phyloP scores from a whole-genome alignment of 2,113 vertebrate species.

The Eulemur rufifrons region DNA sequence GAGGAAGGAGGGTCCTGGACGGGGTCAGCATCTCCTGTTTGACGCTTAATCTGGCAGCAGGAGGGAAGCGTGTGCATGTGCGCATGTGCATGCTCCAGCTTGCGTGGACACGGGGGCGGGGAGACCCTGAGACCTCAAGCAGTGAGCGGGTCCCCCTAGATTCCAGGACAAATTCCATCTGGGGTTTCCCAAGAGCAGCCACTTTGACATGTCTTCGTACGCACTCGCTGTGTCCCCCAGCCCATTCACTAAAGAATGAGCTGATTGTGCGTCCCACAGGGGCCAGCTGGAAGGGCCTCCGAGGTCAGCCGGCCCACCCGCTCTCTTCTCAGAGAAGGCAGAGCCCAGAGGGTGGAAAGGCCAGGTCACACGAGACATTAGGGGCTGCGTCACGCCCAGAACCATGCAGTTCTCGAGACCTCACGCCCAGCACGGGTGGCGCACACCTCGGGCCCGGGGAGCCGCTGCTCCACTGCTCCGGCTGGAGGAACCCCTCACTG shows the following conservation, averaged over 20 bases:
- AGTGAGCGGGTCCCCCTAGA: background rate
- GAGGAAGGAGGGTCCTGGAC: background rate
- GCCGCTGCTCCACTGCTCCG: rapidly evolving
- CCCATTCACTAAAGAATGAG: constrained; percentile 40
- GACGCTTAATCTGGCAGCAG: background rate
- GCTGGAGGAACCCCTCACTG: background rate
- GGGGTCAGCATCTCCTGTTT: background rate
- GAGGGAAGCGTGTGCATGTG: background rate
- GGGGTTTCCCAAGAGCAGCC: constrained; percentile 28
- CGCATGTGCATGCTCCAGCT: background rate
- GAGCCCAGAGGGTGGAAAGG: background rate
- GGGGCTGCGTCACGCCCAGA: constrained; percentile 26
- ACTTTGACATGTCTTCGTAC: background rate
- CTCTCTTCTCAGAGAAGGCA: background rate
- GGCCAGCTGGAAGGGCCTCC: background rate
- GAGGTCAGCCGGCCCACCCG: constrained; percentile 20
- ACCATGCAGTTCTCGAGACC: background rate
- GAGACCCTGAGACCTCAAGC: background rate
- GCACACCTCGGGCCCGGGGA: background rate
- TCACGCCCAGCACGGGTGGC: background rate
- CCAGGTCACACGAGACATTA: background rate
- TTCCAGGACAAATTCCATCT: constrained; percentile 18
- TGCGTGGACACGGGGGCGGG: background rate
- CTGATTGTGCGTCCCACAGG: background rate
- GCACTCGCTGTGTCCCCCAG: background rate